Evolutionary conservation across 1,140 invertebrate species (phyloP), one percentile per base, ranked within the genome.

Genomic region (Drosophila pseudoobscura): DNA sequence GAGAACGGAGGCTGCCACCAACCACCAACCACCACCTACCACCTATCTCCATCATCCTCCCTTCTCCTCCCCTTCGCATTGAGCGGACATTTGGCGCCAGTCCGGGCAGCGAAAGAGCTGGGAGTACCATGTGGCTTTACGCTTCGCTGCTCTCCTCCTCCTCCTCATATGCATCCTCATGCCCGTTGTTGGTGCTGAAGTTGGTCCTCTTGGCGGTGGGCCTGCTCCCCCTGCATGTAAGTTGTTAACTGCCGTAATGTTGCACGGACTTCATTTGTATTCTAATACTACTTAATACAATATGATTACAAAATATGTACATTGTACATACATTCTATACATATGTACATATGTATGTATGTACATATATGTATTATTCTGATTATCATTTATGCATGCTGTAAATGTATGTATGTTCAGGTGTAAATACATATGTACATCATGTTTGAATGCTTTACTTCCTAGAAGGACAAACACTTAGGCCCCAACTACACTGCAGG

Each of bases 31-130:
- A 20, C 20, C 20, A 20, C 20, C 8, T 31, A 56, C 31, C 43
- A 54, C 43, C 44, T 47, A 51, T 43, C 35, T 26, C 44, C 55
- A 43, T 20, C 44, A 15, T 39, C 44, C 17, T 20, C 39, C 13
- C 31, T 35, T 45, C 44, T 15, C 55, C 55, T 22, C 20, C 31
- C 24, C 11, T 41, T 43, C 11, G 31, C 35, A 39, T 39, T 13
- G 35, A 39, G 11, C 56, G 59, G 76, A 76, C 56, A 80, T 84
- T 84, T 85, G 80, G 71, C 79, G 79, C 79, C 79, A 83, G 79
- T 69, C 61, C 45, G 51, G 69, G 59, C 64, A 61, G 60, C 54
- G 46, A 46, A 43, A 35, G 56, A 54, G 60, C 72, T 50, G 66
- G 46, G 63, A 52, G 56, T 64, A 80, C 68, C 61, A 84, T 83